These are phyloP conservation scores for Poliocrania exsul DNA, from an alignment of 2,797 vertebrate species.

Conservation along the genomic window DNA sequence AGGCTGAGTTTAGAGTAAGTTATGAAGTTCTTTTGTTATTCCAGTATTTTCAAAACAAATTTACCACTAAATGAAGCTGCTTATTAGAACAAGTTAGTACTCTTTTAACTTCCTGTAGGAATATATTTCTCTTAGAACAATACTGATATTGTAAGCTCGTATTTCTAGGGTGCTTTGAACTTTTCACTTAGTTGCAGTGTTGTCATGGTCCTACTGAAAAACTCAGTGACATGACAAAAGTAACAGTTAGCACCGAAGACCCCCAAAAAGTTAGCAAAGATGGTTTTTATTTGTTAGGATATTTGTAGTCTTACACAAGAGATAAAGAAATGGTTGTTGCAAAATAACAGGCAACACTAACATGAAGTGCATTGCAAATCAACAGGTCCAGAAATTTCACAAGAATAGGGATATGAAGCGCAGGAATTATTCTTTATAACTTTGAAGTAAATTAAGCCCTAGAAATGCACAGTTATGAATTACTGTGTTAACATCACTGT, in stretches of 20 bases:
- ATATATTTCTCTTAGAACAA: not conserved
- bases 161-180: not conserved
- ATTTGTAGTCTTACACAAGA: not conserved
- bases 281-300: not conserved
- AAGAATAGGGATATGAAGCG: not conserved
- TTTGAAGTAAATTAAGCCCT: not conserved
- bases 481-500: not conserved
- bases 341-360: not conserved
- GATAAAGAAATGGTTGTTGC: not conserved
- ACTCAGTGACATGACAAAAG: not conserved
- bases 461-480: not conserved
- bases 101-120: not conserved
- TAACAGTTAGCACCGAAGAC: not conserved
- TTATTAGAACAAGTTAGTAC: not conserved
- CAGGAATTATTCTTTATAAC: not conserved
- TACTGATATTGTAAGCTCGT: not conserved
- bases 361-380: not conserved
- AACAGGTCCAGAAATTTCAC: not conserved
- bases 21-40: slow-evolving; percentile 6
- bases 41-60: not conserved
- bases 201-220: not conserved
- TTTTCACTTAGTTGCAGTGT: not conserved
- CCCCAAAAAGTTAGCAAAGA: not conserved
- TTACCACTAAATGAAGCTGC: not conserved
- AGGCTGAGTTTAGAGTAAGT: slow-evolving; percentile 82